Percentiles rank a stretch among this genome's conserved stretches.
phyloP scores from a whole-genome alignment of 2,113 vertebrate genomes.

The Gambusia affinis region DNA sequence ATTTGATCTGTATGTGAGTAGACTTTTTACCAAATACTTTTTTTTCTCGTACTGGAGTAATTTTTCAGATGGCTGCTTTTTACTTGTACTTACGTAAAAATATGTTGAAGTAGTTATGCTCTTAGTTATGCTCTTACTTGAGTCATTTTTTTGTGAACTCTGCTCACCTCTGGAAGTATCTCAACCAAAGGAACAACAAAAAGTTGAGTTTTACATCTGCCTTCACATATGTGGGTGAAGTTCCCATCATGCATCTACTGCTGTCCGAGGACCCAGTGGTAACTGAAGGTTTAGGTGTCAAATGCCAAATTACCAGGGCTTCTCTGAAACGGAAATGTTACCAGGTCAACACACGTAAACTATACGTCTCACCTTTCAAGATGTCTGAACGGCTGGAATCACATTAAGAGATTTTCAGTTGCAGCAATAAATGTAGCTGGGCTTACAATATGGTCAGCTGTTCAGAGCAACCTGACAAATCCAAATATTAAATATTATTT shows the following conservation, averaged over 20 bases:
- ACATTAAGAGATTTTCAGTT: neutral
- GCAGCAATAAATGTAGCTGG: neutral
- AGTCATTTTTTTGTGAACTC: too few relatives aligned
- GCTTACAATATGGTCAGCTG: neutral
- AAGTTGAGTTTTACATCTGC: too few relatives aligned
- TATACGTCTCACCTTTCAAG: neutral
- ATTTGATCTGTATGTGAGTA: too few relatives aligned
- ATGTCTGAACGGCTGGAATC: neutral
- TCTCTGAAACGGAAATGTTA: neutral
- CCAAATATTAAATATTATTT: neutral
- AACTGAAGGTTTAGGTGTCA: neutral
- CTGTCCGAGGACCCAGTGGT: neutral
- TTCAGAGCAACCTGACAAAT: neutral
- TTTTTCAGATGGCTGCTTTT: too few relatives aligned
- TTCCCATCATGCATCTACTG: neutral
- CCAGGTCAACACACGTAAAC: neutral
- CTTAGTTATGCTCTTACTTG: too few relatives aligned
- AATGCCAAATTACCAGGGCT: neutral
- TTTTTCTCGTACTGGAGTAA: too few relatives aligned
- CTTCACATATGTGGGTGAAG: too few relatives aligned
- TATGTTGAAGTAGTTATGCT: too few relatives aligned
- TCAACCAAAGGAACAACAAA: too few relatives aligned
- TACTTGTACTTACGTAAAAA: too few relatives aligned
- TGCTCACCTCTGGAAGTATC: too few relatives aligned
- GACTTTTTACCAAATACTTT: too few relatives aligned